Evolutionary conservation across 2,797 vertebrate species (phyloP).

Genomic region (Lacerta agilis): DNA sequence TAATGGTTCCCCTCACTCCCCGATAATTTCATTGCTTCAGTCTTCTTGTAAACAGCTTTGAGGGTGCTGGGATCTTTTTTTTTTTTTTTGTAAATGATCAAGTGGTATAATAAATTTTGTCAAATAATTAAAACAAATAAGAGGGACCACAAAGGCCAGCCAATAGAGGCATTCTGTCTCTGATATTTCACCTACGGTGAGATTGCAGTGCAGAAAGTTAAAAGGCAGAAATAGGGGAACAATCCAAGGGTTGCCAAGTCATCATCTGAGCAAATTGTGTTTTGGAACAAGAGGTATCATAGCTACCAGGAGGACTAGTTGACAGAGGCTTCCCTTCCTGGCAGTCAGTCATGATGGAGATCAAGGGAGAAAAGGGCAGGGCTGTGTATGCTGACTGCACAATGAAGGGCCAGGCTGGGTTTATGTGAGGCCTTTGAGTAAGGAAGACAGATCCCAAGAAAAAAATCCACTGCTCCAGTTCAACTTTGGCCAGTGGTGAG

Average conservation of each 20-base stretch:
- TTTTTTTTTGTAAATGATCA: too few species aligned
- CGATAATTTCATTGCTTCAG: too few species aligned
- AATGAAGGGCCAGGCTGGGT: not conserved
- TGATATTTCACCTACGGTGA: not conserved
- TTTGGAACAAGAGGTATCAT: slow-evolving; percentile 7
- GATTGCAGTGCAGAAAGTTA: not conserved
- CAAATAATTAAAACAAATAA: not conserved
- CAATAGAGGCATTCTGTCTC: not conserved
- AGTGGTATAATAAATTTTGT: too few species aligned
- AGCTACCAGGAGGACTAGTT: not conserved
- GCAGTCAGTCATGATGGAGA: not conserved
- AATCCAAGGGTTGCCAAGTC: not conserved
- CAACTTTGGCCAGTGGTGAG: too few species aligned
- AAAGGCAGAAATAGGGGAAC: not conserved
- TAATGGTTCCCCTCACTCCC: too few species aligned
- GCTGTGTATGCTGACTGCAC: not conserved
- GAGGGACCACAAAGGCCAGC: not conserved
- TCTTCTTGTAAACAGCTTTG: too few species aligned
- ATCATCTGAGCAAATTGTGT: not conserved
- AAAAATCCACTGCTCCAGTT: not conserved
- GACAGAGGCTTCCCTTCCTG: accelerated
- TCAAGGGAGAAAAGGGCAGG: not conserved
- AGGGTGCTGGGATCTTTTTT: too few species aligned
- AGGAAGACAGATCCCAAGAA: not conserved
- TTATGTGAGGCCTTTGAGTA: not conserved